These are phyloP conservation scores for Chaenodraco wilsoni DNA, from an alignment of 2,797 vertebrate species.

Conservation along the genomic window DNA sequence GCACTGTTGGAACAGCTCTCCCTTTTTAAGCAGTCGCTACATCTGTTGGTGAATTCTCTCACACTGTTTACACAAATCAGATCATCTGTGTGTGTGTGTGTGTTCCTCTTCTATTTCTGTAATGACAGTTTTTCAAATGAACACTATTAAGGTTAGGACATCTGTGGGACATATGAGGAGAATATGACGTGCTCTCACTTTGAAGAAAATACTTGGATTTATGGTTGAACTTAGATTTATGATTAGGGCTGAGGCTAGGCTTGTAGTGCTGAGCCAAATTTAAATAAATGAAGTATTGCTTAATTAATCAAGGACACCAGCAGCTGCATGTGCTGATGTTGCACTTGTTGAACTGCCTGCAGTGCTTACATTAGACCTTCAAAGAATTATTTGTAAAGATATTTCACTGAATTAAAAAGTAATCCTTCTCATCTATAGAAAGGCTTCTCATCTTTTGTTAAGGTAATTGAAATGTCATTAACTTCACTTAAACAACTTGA, in stretches of 20 bases:
- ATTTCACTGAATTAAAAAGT: background rate
- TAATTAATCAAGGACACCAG: constrained; percentile 19
- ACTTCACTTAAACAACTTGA: background rate
- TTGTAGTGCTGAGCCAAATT: constrained; percentile 4
- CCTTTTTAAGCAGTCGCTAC: constrained; percentile 47
- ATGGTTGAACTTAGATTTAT: background rate
- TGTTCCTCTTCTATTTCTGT: background rate
- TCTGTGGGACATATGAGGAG: constrained; percentile 11
- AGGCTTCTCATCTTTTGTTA: background rate
- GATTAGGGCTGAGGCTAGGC: background rate
- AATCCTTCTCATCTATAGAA: background rate
- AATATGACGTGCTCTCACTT: background rate
- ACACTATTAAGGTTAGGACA: constrained; percentile 28
- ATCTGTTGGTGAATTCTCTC: constrained; percentile 63
- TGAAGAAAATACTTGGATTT: background rate
- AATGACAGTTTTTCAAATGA: constrained; percentile 16
- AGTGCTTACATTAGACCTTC: constrained; percentile 5
- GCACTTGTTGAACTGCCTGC: constrained; percentile 6
- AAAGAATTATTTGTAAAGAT: background rate
- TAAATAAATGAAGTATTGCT: constrained; percentile 1
- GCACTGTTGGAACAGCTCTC: constrained; percentile 60
- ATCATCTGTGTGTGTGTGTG: background rate
- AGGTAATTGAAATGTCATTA: background rate
- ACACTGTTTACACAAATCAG: constrained; percentile 47
- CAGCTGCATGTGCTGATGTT: constrained; percentile 19